Evolutionary conservation across 2,888 invertebrate species (phyloP), one percentile per base, ranked within the genome.

Genomic region (Agrochola lychnidis): DNA sequence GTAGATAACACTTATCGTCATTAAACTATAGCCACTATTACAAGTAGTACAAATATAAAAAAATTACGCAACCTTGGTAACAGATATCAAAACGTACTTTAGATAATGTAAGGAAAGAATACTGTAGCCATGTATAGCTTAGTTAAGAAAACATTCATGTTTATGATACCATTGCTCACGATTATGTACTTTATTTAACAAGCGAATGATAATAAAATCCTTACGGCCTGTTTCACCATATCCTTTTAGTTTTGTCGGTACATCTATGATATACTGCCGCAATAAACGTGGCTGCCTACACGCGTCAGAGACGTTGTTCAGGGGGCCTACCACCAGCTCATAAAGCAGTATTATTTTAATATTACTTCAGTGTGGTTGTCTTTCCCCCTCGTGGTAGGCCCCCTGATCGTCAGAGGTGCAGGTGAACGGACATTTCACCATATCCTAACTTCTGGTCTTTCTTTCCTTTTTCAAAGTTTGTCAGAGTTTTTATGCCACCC

Each of bases 51-150:
- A 30, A 56, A 42, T 63, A 84, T 81, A 1, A 76, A 84, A 68
- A 22, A 70, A 72, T 85, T 74, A 40, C 73, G 68, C 62, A 72
- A 67, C 64, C 82, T 85, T 81, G 70, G 63, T 61, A 61, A 81
- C 77, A 81, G 70, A 72, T 76, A 68, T 63, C 22, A 61, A 51
- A 70, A 61, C 5, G 0, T 67, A 68, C 36, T 61, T 7, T 2
- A 40, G 30, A 78, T 66, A 79, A 59, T 57, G 30, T 30, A 42
- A 42, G 4, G 57, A 48, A 66, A 40, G 36, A 62, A 56, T 45
- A 67, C 40, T 67, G 61, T 62, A 76, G 48, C 22, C 22, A 45
- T 48, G 42, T 42, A 6, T 10, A 45, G 36, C 36, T 61, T 59
- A 36, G 42, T 45, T 48, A 7, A 25, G 19, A 59, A 57, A 36